Conservation (phyloP, 1,140 invertebrate genomes). For the Oncopodura yosiiana region DNA sequence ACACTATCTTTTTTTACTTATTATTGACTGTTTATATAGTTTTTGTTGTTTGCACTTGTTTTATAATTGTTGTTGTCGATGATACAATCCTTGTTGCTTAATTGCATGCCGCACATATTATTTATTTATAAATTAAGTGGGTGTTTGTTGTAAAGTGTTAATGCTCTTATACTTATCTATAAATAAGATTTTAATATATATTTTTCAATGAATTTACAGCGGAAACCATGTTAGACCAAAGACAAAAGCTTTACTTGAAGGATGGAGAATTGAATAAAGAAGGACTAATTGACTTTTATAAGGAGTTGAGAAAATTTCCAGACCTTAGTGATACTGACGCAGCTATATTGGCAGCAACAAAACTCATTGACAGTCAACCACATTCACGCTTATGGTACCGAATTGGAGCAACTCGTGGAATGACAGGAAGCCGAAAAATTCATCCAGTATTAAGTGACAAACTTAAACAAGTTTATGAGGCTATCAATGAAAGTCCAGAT, state of each 20-base stretch:
- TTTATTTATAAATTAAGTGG: too few species aligned
- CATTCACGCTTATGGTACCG: constrained; percentile 52
- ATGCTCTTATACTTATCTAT: too few species aligned
- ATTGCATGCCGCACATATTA: too few species aligned
- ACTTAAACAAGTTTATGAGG: constrained; percentile 44
- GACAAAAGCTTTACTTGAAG: constrained; percentile 40
- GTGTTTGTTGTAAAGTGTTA: too few species aligned
- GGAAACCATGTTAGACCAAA: constrained; percentile 39
- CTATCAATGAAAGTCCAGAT: constrained; percentile 42
- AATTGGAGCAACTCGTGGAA: constrained; percentile 48
- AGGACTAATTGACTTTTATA: constrained; percentile 45
- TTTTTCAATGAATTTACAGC: too few species aligned
- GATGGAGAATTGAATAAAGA: constrained; percentile 45
- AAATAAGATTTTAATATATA: too few species aligned
- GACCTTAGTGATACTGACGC: constrained; percentile 51
- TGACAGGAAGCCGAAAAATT: constrained; percentile 47
- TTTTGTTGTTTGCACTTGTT: too few species aligned
- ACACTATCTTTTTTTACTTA: too few species aligned
- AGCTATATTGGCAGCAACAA: constrained; percentile 49
- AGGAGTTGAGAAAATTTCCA: constrained; percentile 49
- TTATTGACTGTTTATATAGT: too few species aligned
- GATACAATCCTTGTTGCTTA: too few species aligned
- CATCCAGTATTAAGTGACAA: constrained; percentile 41
- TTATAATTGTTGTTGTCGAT: too few species aligned
- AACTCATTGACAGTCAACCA: constrained; percentile 45